Evolutionary conservation across 37 sponge, comb jelly and placozoan genomes (phyloP).

Genomic region (Aphrocallistes beatrix): DNA sequence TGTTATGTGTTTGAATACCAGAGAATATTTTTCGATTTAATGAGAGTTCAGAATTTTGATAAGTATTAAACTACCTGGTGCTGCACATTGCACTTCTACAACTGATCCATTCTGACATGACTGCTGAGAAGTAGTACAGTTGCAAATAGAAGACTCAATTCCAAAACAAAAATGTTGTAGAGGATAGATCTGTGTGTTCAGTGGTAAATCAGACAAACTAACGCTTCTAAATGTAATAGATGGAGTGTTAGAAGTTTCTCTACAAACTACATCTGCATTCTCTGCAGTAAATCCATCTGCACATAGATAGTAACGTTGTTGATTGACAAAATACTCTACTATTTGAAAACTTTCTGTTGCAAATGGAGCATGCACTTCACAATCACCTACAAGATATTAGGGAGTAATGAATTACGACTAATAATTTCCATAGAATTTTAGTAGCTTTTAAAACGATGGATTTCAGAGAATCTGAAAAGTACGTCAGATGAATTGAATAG

Average conservation of each 20-base stretch:
- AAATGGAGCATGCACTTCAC: neutral
- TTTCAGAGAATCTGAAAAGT: too few species aligned
- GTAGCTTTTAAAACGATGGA: too few species aligned
- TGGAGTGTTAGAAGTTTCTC: neutral
- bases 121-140: neutral
- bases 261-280: neutral
- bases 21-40: too few species aligned
- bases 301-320: neutral
- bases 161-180: neutral
- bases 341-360: neutral
- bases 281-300: neutral
- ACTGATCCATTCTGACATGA: neutral
- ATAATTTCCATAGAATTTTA: too few species aligned
- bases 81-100: neutral
- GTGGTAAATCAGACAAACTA: neutral
- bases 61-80: neutral
- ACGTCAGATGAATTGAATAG: too few species aligned
- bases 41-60: too few species aligned
- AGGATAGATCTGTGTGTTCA: neutral
- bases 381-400: neutral
- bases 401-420: too few species aligned
- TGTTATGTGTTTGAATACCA: too few species aligned
- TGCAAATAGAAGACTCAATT: neutral
- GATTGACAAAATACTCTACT: neutral
- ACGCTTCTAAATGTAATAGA: neutral